Evolutionary conservation across 2,797 vertebrate genomes (phyloP).

Genomic region (Eptatretus atami): DNA sequence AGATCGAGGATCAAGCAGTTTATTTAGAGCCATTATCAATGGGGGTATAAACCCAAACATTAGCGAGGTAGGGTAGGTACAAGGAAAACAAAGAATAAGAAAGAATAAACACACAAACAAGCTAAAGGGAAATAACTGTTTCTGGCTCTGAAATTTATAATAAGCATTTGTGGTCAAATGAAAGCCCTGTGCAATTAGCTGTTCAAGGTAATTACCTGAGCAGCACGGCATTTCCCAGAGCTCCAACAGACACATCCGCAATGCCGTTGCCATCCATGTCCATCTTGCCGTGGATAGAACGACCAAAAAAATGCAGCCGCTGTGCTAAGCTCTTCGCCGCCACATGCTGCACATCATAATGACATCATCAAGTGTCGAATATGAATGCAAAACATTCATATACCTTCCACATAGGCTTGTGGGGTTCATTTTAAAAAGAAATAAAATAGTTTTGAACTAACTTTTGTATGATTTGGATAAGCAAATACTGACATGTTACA

Average conservation of each 20-base stretch:
- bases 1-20: too few relatives aligned
- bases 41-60: too few relatives aligned
- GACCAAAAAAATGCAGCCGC: conserved; percentile 56
- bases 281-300: conserved; percentile 56
- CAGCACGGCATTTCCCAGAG: conserved; percentile 49
- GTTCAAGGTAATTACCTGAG: conserved; percentile 27
- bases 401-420: background rate
- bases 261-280: conserved; percentile 66
- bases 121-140: too few relatives aligned
- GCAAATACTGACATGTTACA: too few relatives aligned
- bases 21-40: too few relatives aligned
- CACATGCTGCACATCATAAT: conserved; percentile 27
- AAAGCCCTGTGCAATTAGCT: too few relatives aligned
- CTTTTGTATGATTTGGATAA: background rate
- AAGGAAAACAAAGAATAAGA: too few relatives aligned
- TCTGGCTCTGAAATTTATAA: too few relatives aligned
- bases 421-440: background rate
- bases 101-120: too few relatives aligned
- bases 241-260: conserved; percentile 57
- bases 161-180: too few relatives aligned
- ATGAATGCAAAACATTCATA: background rate
- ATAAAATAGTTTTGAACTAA: background rate
- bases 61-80: too few relatives aligned
- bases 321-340: conserved; percentile 28
- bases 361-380: too few relatives aligned